Evolutionary conservation across 2,113 vertebrate species (phyloP), one percentile per base, ranked within the genome.

Genomic region (Trachemys scripta): DNA sequence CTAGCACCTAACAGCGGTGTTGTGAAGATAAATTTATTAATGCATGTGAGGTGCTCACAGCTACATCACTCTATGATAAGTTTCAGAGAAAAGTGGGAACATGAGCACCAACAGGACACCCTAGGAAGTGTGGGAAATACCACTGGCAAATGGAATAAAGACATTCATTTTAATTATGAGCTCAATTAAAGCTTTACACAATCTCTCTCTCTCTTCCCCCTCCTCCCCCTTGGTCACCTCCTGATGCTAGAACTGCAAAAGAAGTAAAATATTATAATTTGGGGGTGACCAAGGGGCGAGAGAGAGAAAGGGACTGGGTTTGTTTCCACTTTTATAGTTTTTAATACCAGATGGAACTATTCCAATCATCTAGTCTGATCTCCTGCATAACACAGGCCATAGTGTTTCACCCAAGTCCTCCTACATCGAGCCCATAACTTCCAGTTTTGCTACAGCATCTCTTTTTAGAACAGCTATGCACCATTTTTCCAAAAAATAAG

Each of bases 341-440:
- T 78, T 47, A 29, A 72, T 82, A 85, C 9, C 38, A 57, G 20
- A 42, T 10, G 24, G 50, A 54, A 22, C n/a, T 27, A 0, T 29
- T 42, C 29, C 0, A 1, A 17, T 19, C 54, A 47, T 78, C 24
- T 27, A 47, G 12, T 3, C 29, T n/a, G 20, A 10, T 69, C 50
- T n/a, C 20, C 22, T 81, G 2, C 25, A 78, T 47, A 47, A 27
- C 4, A 1, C 2, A 8, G 0, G 10, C 62, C 2, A 0, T 13
- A 62, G 80, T 27, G 49, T 59, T 84, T 87, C 1, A 49, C 56
- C 20, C 65, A 51, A 57, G 17, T 51, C 38, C 25, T 35, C 54
- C 85, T 27, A 47, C 29, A 78, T 7, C 5, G 69, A 59, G 76
- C 10, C 42, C 3, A 13, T 1, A 53, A 31, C 25, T 35, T 51